These are phyloP conservation scores for Eptatretus atami DNA, from an alignment of 2,797 vertebrate species.

Conservation along the genomic window DNA sequence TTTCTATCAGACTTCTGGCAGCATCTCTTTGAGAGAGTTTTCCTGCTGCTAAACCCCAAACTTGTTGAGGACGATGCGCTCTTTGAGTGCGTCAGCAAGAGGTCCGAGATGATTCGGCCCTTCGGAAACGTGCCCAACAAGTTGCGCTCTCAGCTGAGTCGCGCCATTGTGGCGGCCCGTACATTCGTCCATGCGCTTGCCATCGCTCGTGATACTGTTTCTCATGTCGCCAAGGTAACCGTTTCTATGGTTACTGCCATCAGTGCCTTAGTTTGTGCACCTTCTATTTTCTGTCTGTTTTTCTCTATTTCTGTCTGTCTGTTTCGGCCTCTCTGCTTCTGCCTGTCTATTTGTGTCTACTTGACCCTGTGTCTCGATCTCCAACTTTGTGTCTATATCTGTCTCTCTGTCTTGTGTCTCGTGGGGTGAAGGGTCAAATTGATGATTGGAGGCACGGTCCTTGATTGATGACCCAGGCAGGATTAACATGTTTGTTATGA, in stretches of 20 bases:
- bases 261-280: too few relatives aligned
- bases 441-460: too few relatives aligned
- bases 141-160: conserved; percentile 29
- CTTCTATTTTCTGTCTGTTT: too few relatives aligned
- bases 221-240: conserved; percentile 33
- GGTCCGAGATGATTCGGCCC: conserved; percentile 33
- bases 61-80: conserved; percentile 42
- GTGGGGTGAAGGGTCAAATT: too few relatives aligned
- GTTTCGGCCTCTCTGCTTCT: too few relatives aligned
- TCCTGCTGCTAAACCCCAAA: conserved; percentile 47
- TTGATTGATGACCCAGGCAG: too few relatives aligned
- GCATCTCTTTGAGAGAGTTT: conserved; percentile 35
- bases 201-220: conserved; percentile 32
- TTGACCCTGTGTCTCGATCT: neutral
- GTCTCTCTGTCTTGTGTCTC: too few relatives aligned
- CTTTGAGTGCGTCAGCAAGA: conserved; percentile 43
- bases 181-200: conserved; percentile 35
- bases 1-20: conserved; percentile 51
- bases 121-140: conserved; percentile 44
- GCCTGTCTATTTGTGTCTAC: too few relatives aligned
- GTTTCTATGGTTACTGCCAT: too few relatives aligned
- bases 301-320: too few relatives aligned
- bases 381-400: too few relatives aligned
- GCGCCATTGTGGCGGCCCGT: conserved; percentile 36
- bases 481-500: too few relatives aligned